Evolutionary conservation across 2,888 invertebrate species (phyloP).

Genomic region (Tipula helvola): DNA sequence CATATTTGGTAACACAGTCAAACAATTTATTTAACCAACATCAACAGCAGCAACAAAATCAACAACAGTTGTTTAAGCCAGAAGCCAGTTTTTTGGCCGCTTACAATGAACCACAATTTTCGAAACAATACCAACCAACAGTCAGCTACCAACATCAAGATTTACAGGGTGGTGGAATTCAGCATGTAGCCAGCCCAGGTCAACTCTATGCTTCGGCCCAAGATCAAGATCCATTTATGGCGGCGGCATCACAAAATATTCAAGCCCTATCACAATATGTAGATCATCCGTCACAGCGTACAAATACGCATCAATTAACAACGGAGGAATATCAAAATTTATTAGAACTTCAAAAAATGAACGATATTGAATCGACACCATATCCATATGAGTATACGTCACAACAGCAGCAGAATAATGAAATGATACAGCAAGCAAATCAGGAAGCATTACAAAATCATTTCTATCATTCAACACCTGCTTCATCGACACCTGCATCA

Average conservation of each 20-base stretch:
- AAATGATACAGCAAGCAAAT: conserved; percentile 23
- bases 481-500: not conserved
- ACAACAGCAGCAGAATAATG: conserved; percentile 20
- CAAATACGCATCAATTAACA: not conserved
- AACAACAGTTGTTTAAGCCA: conserved; percentile 38
- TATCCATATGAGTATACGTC: conserved; percentile 8
- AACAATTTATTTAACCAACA: conserved; percentile 33
- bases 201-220: conserved; percentile 29
- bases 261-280: not conserved
- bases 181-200: conserved; percentile 29
- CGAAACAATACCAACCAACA: not conserved
- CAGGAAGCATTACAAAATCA: conserved; percentile 17
- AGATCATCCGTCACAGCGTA: not conserved
- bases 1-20: conserved; percentile 33
- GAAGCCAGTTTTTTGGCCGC: conserved; percentile 39
- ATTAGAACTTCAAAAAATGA: conserved; percentile 17
- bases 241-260: conserved; percentile 22
- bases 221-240: conserved; percentile 12
- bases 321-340: conserved; percentile 10
- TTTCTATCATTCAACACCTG: not conserved
- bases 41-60: conserved; percentile 22
- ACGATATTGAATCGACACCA: not conserved
- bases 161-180: not conserved
- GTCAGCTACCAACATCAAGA: not conserved
- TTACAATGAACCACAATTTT: conserved; percentile 32